Evolutionary conservation across 1,140 invertebrate species (phyloP).

Genomic region (Apis florea): DNA sequence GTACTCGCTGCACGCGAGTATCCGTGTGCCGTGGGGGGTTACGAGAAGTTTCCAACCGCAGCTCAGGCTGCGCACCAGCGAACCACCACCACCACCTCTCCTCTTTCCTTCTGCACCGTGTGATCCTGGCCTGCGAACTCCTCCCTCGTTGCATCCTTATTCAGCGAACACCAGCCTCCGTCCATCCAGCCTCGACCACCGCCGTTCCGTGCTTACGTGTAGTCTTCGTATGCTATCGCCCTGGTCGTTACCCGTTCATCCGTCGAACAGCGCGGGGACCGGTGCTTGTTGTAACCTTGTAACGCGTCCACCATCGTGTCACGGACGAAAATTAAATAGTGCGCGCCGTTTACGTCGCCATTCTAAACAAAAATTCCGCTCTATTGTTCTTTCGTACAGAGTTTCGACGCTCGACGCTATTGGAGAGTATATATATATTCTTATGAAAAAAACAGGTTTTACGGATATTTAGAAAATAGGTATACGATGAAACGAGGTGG

Average conservation of each 20-base stretch:
- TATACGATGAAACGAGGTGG: no score
- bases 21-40: slow-evolving; percentile 25
- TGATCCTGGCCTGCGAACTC: slow-evolving; percentile 24
- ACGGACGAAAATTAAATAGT: slow-evolving; percentile 69
- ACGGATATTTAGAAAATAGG: no score
- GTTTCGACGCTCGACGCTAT: not conserved
- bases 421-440: no score
- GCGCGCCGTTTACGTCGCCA: slow-evolving; percentile 53
- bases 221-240: slow-evolving; percentile 37
- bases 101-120: not conserved
- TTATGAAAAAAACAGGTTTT: no score
- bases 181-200: not conserved
- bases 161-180: not conserved
- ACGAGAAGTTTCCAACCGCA: slow-evolving; percentile 52
- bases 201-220: not conserved
- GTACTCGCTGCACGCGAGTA: slow-evolving; percentile 22
- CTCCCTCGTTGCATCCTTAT: slow-evolving; percentile 20
- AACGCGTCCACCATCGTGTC: slow-evolving; percentile 39
- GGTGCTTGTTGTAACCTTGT: slow-evolving; percentile 51
- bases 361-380: slow-evolving; percentile 26
- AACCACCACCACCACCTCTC: slow-evolving; percentile 12
- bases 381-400: not conserved
- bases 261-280: slow-evolving; percentile 64
- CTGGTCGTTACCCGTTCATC: slow-evolving; percentile 36
- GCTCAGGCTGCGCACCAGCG: slow-evolving; percentile 42